These are phyloP conservation scores for Sapayoa aenigma DNA, from an alignment of 2,113 vertebrate genomes.

Conservation along the genomic window DNA sequence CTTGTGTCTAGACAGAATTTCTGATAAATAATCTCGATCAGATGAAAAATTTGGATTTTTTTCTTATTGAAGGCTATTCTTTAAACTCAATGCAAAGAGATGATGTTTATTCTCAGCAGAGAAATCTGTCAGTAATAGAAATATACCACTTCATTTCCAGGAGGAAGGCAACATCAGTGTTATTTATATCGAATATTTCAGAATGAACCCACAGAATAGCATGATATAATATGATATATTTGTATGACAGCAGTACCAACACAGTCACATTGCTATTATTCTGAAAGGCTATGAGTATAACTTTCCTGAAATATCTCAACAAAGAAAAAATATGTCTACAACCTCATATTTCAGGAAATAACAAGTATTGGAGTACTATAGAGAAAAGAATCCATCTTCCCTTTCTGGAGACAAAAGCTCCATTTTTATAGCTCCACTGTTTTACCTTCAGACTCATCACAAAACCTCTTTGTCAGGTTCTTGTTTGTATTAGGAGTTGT, in stretches of 20 bases:
- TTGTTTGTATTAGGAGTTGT: not conserved
- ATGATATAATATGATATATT: not conserved
- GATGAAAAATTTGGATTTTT: not conserved
- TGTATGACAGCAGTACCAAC: not conserved
- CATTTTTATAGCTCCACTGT: not conserved
- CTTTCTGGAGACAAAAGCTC: not conserved
- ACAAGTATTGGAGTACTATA: not conserved
- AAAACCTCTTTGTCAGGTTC: not conserved
- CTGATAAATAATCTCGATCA: constrained; percentile 17
- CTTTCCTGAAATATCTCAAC: not conserved
- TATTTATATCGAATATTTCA: constrained; percentile 33
- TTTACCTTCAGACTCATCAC: not conserved
- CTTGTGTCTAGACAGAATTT: not conserved
- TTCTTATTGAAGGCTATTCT: constrained; percentile 12
- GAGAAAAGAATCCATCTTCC: not conserved
- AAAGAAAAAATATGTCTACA: constrained; percentile 16
- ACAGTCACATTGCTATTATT: constrained; percentile 5
- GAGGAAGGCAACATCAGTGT: not conserved
- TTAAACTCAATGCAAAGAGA: not conserved
- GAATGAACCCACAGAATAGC: not conserved
- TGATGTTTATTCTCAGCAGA: not conserved
- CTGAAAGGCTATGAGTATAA: constrained; percentile 15
- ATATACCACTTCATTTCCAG: not conserved
- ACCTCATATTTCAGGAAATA: not conserved
- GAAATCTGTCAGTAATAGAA: not conserved